Conservation (phyloP, 2,888 invertebrate genomes). For the Synanthedon vespiformis region DNA sequence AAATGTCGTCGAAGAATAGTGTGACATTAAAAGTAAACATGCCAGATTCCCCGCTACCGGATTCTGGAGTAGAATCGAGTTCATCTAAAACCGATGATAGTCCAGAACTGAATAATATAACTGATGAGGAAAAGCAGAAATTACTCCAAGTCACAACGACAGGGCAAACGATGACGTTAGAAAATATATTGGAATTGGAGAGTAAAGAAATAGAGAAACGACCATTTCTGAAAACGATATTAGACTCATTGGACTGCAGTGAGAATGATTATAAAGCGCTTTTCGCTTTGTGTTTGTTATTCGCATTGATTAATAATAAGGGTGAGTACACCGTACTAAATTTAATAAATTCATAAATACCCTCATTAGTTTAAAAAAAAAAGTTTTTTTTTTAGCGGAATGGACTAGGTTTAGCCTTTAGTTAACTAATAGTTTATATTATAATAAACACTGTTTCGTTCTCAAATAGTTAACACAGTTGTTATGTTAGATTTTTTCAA, state of each 20-base stretch:
- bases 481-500: neutral
- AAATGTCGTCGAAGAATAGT: constrained; percentile 31
- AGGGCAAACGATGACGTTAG: constrained; percentile 31
- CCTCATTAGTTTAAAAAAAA: too few species aligned
- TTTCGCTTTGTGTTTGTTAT: constrained; percentile 90
- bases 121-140: constrained; percentile 93
- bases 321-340: constrained; percentile 69
- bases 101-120: constrained; percentile 79
- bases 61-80: constrained; percentile 53
- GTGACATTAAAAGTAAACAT: constrained; percentile 38
- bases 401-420: too few species aligned
- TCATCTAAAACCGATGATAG: constrained; percentile 36
- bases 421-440: too few species aligned
- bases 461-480: too few species aligned
- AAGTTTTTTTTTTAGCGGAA: too few species aligned
- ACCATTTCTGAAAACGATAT: constrained; percentile 90
- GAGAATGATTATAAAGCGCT: constrained; percentile 96
- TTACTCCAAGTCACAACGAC: constrained; percentile 32
- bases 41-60: constrained; percentile 62
- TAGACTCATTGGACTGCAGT: constrained; percentile 86
- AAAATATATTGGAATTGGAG: constrained; percentile 43
- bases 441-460: too few species aligned
- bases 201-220: constrained; percentile 68
- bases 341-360: too few species aligned
- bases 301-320: constrained; percentile 93